Evolutionary conservation across 2,888 invertebrate genomes (phyloP).

Genomic region (Drosophila maculinotata): DNA sequence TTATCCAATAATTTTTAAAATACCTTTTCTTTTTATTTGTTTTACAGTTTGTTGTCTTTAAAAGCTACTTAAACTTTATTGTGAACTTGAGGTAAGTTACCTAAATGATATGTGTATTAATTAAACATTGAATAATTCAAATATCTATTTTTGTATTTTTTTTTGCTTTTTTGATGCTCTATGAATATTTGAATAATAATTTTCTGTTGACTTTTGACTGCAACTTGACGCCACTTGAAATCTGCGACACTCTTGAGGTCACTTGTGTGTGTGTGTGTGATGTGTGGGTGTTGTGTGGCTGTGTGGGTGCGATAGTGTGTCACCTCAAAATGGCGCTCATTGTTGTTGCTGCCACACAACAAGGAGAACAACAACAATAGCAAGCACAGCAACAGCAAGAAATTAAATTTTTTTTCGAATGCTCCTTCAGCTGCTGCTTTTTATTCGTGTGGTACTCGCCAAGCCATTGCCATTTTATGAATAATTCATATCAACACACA

Average conservation of each 20-base stretch:
- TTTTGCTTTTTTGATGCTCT: background rate
- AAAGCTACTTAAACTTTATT: too few relatives aligned
- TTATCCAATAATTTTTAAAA: too few relatives aligned
- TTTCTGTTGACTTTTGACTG: conserved; percentile 7
- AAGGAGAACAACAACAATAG: conserved; percentile 10
- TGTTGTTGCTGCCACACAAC: conserved; percentile 19
- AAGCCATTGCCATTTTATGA: conserved; percentile 78
- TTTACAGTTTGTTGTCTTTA: too few relatives aligned
- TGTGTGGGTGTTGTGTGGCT: conserved; percentile 32
- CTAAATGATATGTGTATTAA: background rate
- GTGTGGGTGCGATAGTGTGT: conserved; percentile 29
- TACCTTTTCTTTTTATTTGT: too few relatives aligned
- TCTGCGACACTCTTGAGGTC: conserved; percentile 24
- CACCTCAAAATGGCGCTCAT: conserved; percentile 34
- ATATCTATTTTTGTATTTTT: background rate
- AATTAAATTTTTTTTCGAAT: conserved; percentile 49
- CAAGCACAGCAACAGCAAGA: background rate
- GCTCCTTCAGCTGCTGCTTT: conserved; percentile 40
- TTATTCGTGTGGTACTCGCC: conserved; percentile 44
- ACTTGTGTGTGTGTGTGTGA: conserved; percentile 38
- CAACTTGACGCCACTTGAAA: conserved; percentile 7
- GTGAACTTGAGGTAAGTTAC: too few relatives aligned
- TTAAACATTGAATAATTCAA: background rate
- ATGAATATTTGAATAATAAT: background rate
- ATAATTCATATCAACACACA: conserved; percentile 70